These are phyloP conservation scores for Fregetta grallaria DNA, from an alignment of 2,113 vertebrate genomes.

Conservation along the genomic window DNA sequence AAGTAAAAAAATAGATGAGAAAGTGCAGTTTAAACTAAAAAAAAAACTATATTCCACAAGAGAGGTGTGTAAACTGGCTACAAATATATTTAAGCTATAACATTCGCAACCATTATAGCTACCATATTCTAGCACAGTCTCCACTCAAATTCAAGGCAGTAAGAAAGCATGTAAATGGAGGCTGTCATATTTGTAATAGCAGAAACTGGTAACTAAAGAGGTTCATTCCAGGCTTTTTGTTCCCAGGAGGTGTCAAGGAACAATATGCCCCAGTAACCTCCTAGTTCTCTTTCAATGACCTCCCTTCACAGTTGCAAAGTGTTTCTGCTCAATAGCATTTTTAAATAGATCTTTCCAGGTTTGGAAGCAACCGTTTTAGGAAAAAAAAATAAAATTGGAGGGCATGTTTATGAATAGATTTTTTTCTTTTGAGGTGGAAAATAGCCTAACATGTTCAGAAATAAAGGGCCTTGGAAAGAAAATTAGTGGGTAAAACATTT, in stretches of 20 bases:
- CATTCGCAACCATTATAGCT: neutral
- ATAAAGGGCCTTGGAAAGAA: neutral
- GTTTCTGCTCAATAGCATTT: slow-evolving; percentile 16
- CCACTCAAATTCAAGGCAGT: neutral
- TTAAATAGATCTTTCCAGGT: slow-evolving; percentile 28
- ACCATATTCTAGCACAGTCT: neutral
- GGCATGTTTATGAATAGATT: neutral
- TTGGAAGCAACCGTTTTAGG: neutral
- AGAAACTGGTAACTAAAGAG: neutral
- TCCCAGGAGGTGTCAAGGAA: slow-evolving; percentile 46
- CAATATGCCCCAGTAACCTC: slow-evolving; percentile 49
- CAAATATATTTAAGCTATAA: neutral
- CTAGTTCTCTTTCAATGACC: slow-evolving; percentile 17
- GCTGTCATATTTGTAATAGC: neutral
- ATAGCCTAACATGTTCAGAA: neutral
- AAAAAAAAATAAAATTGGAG: neutral
- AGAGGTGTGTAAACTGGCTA: neutral
- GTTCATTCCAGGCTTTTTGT: slow-evolving; percentile 4
- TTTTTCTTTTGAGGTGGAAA: neutral
- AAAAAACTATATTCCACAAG: neutral
- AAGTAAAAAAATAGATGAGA: neutral
- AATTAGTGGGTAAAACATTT: neutral
- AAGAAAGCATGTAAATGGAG: neutral
- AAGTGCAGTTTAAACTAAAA: neutral
- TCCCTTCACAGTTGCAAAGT: slow-evolving; percentile 25